Percentiles rank a stretch among this genome's conserved stretches.
phyloP scores from a whole-genome alignment of 2,113 vertebrate species.

The Neoarius graeffei region DNA sequence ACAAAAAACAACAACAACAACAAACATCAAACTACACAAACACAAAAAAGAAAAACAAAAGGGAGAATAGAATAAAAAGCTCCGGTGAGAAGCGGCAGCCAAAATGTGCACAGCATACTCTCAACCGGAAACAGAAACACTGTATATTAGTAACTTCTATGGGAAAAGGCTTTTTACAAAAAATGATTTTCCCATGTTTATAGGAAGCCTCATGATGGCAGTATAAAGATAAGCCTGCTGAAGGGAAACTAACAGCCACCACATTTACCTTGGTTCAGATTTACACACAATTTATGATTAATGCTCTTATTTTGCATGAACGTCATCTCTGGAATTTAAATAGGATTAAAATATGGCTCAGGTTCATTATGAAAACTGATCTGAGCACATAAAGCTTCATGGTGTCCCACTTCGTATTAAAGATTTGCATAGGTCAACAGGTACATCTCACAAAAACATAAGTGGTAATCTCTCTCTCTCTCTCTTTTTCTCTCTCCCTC shows the following conservation, averaged over 20 bases:
- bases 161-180: background rate
- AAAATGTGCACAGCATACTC: too few relatives aligned
- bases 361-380: background rate
- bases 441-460: constrained; percentile 14
- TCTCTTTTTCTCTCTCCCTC: background rate
- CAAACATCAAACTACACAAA: too few relatives aligned
- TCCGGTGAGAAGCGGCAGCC: too few relatives aligned
- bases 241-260: background rate
- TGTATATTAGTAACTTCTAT: background rate
- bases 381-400: background rate
- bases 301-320: background rate
- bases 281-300: background rate
- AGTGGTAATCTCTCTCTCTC: constrained; percentile 10
- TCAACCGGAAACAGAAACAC: background rate
- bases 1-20: too few relatives aligned
- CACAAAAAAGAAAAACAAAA: too few relatives aligned
- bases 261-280: background rate
- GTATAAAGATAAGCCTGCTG: background rate
- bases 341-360: background rate
- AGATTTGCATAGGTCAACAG: background rate
- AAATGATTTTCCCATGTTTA: background rate
- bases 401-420: background rate
- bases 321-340: background rate
- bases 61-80: too few relatives aligned
- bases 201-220: background rate